Conservation (phyloP, 1,140 invertebrate species). For the Drosophila mauritiana region DNA sequence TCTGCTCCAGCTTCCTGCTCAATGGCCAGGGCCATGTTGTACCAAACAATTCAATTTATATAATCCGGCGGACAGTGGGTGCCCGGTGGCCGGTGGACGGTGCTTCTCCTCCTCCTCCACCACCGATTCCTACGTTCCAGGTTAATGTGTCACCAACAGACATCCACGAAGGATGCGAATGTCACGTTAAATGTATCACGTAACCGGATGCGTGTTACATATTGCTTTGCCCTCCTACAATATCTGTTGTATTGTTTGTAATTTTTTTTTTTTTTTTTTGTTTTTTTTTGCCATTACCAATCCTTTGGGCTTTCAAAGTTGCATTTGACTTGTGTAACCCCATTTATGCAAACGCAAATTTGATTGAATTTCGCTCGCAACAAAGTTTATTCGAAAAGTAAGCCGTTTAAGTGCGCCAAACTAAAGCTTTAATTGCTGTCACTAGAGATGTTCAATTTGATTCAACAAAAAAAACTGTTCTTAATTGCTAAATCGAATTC, state of each 20-base stretch:
- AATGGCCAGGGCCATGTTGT: constrained; percentile 55
- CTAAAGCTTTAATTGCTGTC: constrained; percentile 15
- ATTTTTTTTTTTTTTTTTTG: constrained; percentile 4
- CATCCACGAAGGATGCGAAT: constrained; percentile 31
- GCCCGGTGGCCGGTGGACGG: not conserved
- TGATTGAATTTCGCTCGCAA: constrained; percentile 24
- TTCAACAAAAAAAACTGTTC: constrained; percentile 2
- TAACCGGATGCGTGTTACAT: constrained; percentile 50
- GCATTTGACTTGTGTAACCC: constrained; percentile 23
- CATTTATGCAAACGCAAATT: constrained; percentile 28
- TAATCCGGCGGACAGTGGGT: constrained; percentile 59
- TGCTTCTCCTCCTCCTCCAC: not conserved
- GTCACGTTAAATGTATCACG: constrained; percentile 47
- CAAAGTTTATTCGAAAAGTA: not conserved
- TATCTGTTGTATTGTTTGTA: too few relatives aligned
- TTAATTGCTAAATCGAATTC: constrained; percentile 35
- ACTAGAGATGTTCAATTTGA: not conserved
- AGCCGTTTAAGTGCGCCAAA: not conserved
- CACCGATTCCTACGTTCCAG: constrained; percentile 26
- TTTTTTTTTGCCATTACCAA: constrained; percentile 10
- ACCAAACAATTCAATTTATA: constrained; percentile 79
- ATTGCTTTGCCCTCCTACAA: not conserved
- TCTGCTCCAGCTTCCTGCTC: constrained; percentile 41
- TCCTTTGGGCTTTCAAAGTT: constrained; percentile 20
- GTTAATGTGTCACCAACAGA: constrained; percentile 55